Conservation (phyloP, 2,797 vertebrate genomes). For the Peromyscus attwateri region DNA sequence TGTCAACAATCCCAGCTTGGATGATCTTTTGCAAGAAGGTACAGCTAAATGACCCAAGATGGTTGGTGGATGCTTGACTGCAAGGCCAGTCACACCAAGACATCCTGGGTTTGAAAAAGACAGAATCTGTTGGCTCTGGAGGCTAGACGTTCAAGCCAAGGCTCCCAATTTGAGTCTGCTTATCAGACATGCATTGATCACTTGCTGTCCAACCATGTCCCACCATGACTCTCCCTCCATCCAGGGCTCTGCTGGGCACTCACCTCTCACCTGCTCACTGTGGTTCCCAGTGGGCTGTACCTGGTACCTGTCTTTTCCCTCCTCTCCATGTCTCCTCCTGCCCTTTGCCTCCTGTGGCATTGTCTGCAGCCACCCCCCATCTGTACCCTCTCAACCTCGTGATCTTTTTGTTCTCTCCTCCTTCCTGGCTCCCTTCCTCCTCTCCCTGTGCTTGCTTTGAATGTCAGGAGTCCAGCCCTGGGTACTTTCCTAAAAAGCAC, state of each 20-base stretch:
- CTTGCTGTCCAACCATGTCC: background rate
- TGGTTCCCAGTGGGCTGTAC: background rate
- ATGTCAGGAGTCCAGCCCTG: background rate
- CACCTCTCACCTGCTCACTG: rapidly evolving
- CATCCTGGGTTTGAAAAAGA: background rate
- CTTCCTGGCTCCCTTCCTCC: background rate
- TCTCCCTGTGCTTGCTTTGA: background rate
- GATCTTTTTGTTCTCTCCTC: background rate
- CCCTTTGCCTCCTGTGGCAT: no score
- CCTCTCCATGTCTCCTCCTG: background rate
- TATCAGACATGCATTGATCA: background rate
- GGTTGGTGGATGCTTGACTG: background rate
- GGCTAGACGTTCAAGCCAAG: background rate
- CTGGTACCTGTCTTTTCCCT: background rate
- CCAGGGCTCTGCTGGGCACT: no score
- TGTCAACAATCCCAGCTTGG: background rate
- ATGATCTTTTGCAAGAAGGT: background rate
- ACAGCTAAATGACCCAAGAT: background rate
- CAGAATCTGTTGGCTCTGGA: background rate
- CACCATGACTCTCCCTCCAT: no score
- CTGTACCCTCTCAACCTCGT: rapidly evolving
- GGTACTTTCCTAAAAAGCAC: background rate
- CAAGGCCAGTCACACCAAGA: background rate
- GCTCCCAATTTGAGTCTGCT: rapidly evolving
- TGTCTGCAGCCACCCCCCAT: background rate